A percentile compares a stretch with the other conserved stretches of the same genome.
These are phyloP conservation scores for Malurus cyaneus DNA, from an alignment of 2,113 vertebrate genomes.

Conservation along the genomic window DNA sequence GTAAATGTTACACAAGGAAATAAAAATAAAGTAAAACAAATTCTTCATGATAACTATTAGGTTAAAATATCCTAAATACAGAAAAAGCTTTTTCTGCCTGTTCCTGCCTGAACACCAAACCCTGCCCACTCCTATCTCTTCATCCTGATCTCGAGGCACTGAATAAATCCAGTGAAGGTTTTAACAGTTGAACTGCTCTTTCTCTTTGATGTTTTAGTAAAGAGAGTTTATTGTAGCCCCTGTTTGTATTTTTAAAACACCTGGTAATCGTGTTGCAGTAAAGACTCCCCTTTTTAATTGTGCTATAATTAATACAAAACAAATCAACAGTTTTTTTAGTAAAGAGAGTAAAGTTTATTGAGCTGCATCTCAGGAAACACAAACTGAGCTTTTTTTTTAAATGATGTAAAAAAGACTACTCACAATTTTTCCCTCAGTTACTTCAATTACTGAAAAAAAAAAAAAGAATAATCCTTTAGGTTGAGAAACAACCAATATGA, in stretches of 20 bases:
- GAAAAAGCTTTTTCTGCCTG: background rate
- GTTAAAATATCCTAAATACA: background rate
- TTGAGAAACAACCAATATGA: conserved; percentile 16
- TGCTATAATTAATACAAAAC: too few relatives aligned
- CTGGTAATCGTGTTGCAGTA: too few relatives aligned
- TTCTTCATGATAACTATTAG: background rate
- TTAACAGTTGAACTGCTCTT: background rate
- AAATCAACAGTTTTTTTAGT: too few relatives aligned
- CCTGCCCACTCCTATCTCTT: background rate
- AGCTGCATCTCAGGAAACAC: background rate
- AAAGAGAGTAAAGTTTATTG: background rate
- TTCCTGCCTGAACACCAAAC: background rate
- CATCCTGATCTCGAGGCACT: background rate
- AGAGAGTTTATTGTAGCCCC: background rate
- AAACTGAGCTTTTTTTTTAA: background rate
- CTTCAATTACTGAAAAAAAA: conserved; percentile 17
- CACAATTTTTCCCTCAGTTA: background rate
- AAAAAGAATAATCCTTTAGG: background rate
- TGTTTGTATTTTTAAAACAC: too few relatives aligned
- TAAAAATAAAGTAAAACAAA: background rate
- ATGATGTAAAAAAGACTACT: background rate
- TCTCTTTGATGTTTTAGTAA: background rate
- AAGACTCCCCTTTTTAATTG: too few relatives aligned
- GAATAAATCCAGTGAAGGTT: background rate
- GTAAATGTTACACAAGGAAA: background rate